Base-by-base conservation (phyloP, 2,797 vertebrate species). In the Helarctos malayanus region DNA sequence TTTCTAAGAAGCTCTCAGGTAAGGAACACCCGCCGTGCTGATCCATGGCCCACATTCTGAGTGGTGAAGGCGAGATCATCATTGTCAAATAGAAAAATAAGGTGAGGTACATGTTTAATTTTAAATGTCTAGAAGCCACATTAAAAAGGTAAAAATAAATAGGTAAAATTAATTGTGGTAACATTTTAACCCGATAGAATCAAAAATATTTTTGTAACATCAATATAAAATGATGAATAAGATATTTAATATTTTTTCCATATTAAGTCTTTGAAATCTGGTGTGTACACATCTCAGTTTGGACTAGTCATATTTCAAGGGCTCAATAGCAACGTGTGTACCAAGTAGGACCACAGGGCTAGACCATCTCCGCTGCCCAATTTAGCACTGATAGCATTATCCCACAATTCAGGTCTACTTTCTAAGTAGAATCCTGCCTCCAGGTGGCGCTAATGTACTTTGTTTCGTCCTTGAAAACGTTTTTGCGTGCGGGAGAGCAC, bases 371-470 rank as follows among this genome's bases (percentile, higher is more conserved):
- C 68, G 29, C 7, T 4, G 3, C 19, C 12, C 1, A 2, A 19
- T 38, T 59, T 29, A 35, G 19, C 0, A 4, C 23, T 75, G 7
- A 5, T 23, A 45, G 59, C 56, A 3, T 56, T 59, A 45, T 73
- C 71, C 15, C 21, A 5, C 0, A 23, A 11, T 15, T 47, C 10
- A 11, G 8, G 5, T 63, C 27, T 2, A 1, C 21, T 6, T 52
- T 47, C 10, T 5, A 0, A 13, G 19, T 12, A 65, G 45, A 68
- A 35, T 92, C 41, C 12, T 73, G 69, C 81, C 98, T 95, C 84
- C 29, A 97, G 98, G 92, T 98, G 98, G 98, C 82, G 94, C 98
- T 79, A 59, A 38, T 45, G 95, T 75, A 90, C 98, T 89, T 88
- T 88, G 69, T 78, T 95, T 97, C 0, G 0, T 83, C 27, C 19